Percentiles rank a stretch among this genome's conserved stretches.
These are phyloP conservation scores for Acrocephalus arundinaceus DNA, from an alignment of 2,113 vertebrate genomes.

Conservation along the genomic window DNA sequence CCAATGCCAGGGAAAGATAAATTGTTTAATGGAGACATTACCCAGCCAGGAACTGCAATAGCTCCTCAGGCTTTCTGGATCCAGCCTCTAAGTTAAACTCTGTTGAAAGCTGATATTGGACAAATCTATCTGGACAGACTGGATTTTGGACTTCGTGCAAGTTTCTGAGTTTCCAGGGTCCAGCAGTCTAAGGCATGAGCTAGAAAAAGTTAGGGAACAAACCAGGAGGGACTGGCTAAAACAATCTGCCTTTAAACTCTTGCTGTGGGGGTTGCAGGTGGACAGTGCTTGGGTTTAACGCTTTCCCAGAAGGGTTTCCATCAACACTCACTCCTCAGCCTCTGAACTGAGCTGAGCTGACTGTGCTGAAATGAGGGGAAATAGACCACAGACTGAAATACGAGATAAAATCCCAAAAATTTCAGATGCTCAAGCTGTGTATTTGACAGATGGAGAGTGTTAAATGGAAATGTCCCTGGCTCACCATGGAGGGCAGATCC, in stretches of 20 bases:
- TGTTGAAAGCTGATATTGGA: conserved; percentile 22
- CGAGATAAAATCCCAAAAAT: not conserved
- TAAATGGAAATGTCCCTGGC: not conserved
- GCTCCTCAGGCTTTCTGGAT: conserved; percentile 47
- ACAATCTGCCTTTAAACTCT: not conserved
- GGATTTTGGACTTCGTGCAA: conserved; percentile 12
- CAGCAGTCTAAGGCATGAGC: not conserved
- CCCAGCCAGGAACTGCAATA: conserved; percentile 27
- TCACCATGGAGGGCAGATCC: not conserved
- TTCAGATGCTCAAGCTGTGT: not conserved
- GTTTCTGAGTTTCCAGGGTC: not conserved
- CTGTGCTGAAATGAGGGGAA: not conserved
- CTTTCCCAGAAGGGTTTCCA: not conserved
- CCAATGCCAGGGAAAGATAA: conserved; percentile 36
- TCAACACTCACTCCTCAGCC: not conserved
- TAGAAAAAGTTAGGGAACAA: not conserved
- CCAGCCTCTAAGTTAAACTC: conserved; percentile 11
- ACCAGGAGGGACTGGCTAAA: not conserved
- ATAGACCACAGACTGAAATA: not conserved
- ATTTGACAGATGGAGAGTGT: not conserved
- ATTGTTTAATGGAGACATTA: not conserved
- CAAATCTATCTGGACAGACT: conserved; percentile 23
- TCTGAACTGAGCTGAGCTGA: not conserved
- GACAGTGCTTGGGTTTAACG: not conserved
- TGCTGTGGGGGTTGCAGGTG: not conserved